A percentile compares a stretch with the other conserved stretches of the same genome.
phyloP scores from a whole-genome alignment of 2,797 vertebrate species.

The Corythornis leucogaster region DNA sequence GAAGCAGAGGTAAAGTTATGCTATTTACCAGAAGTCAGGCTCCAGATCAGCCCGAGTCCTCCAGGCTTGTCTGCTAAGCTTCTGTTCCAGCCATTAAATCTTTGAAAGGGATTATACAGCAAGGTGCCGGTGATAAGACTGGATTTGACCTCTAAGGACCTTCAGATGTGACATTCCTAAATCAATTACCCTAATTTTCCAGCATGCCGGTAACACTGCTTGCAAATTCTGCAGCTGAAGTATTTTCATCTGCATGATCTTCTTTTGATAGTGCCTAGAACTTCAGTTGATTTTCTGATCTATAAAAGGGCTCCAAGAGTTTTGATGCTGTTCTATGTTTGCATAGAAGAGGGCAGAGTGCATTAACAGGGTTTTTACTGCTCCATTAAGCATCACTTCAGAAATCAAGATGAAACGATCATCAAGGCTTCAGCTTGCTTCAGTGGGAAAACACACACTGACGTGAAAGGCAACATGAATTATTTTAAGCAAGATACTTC shows the following conservation, averaged over 20 bases:
- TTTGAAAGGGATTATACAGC: slow-evolving; percentile 43
- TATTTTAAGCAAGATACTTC: background rate
- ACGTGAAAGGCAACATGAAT: background rate
- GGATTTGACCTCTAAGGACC: slow-evolving; percentile 28
- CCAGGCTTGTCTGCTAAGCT: background rate
- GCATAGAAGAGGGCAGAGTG: background rate
- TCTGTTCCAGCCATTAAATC: slow-evolving; percentile 30
- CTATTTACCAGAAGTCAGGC: background rate
- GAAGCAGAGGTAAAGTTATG: background rate
- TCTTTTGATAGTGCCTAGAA: background rate
- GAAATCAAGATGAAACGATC: background rate
- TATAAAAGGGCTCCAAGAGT: background rate
- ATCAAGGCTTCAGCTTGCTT: background rate
- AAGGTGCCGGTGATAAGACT: slow-evolving; percentile 18
- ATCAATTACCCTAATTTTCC: background rate
- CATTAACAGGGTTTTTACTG: slow-evolving; percentile 8
- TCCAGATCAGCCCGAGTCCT: background rate
- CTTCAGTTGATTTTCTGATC: background rate
- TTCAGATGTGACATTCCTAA: background rate
- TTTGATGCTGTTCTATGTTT: background rate
- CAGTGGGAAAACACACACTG: background rate
- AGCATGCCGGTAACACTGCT: background rate
- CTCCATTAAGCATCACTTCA: slow-evolving; percentile 1
- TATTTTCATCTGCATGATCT: background rate
- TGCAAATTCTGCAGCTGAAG: background rate